Base-by-base conservation (phyloP, 2,888 invertebrate genomes). In the Spisula subtruncata region DNA sequence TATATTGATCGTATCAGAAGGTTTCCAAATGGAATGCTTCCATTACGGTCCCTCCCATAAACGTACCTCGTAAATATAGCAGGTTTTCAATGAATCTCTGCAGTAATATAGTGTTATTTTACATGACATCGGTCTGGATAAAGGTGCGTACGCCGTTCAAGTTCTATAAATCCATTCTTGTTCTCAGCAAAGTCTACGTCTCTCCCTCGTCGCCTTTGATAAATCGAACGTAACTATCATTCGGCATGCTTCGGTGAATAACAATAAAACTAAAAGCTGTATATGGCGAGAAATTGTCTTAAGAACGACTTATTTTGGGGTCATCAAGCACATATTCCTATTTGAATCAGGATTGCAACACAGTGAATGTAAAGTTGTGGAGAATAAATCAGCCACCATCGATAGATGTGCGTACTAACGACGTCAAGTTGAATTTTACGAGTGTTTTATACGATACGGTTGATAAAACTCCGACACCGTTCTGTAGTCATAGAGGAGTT, bases 271-370 rank as follows among this genome's bases (percentile, higher is more conserved):
- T 83, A 80, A 88, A 88, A 88, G 89, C 87, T 83, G 35, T 86
- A 81, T 51, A 80, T 79, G 66, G 82, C 85, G 86, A 79, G 82
- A 91, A 91, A 89, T 84, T 89, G 89, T 90, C 88, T 88, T 90
- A 90, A 88, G 83, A 86, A 75, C 80, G 81, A 83, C 79, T 51
- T 85, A 86, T 66, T 81, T 48, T 48, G 86, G 85, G 90, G 88
- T 90, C 90, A 90, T 88, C 83, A 86, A 88, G 90, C 88, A 86
- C 90, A 88, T 16, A 85, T 79, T 90, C 83, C 83, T 83, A 83
- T 88, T 83, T 88, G 80, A 35, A 75, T 29, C 56, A 29, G 79
- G 80, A 88, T 85, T 88, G 88, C 85, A 85, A 88, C 88, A 85
- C 85, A 81, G 25, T 25, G 81, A 85, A 81, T 85, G 80, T 56